Conservation (phyloP, 2,888 invertebrate species). For the Polydrusus tereticollis region DNA sequence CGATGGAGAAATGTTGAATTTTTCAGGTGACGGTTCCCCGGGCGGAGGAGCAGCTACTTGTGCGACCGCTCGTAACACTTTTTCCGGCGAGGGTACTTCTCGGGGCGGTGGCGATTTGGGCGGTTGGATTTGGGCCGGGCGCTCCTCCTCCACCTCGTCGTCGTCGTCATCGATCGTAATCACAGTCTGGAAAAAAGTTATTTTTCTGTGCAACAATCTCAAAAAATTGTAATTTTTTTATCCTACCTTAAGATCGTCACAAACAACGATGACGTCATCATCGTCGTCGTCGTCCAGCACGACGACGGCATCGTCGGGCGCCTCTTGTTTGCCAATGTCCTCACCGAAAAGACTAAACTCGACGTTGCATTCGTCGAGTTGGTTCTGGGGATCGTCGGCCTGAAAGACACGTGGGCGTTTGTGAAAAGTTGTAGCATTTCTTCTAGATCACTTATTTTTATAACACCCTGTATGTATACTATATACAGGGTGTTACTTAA, state of each 20-base stretch:
- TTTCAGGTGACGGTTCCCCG: not conserved
- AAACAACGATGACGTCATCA: constrained; percentile 17
- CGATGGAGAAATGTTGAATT: too few species aligned
- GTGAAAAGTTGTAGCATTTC: too few species aligned
- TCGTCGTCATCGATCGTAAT: constrained; percentile 5
- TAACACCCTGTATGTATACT: too few species aligned
- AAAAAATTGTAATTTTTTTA: not conserved
- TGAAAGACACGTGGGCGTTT: not conserved
- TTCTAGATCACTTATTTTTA: not conserved
- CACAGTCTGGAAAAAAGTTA: constrained; percentile 2
- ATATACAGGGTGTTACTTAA: too few species aligned
- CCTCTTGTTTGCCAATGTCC: not conserved
- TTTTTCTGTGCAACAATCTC: not conserved
- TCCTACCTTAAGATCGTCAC: constrained; percentile 8
- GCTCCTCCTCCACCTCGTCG: not conserved
- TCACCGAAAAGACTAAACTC: not conserved
- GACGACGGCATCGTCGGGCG: not conserved
- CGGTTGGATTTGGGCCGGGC: not conserved
- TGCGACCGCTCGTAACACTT: not conserved
- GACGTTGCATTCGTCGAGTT: not conserved
- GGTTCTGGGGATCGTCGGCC: not conserved
- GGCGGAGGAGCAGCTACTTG: too few species aligned
- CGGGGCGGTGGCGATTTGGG: not conserved
- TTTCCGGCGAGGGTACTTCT: not conserved
- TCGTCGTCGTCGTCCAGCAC: constrained; percentile 18